phyloP scores from a whole-genome alignment of 2,797 vertebrate species.

The Lagocephalus sceleratus region DNA sequence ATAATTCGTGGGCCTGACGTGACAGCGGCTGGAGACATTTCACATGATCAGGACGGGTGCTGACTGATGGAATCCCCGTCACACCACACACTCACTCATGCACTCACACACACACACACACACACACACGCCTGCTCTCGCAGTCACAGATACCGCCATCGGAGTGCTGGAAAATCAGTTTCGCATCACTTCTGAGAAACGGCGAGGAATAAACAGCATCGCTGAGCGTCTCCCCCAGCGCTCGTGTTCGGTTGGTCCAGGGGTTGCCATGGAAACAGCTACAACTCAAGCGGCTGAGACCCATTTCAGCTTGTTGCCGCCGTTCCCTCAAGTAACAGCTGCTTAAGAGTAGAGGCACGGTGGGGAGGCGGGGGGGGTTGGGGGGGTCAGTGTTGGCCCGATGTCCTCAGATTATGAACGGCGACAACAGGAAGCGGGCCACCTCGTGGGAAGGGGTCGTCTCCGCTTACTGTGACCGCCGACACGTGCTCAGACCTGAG shows the following conservation, averaged over 20 bases:
- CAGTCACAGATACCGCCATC: constrained; percentile 23
- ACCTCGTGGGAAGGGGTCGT: too few species aligned
- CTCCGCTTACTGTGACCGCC: too few species aligned
- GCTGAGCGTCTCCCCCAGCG: constrained; percentile 68
- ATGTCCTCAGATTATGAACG: not conserved
- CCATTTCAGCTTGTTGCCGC: constrained; percentile 45
- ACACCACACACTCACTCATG: constrained; percentile 7
- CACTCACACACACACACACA: not conserved
- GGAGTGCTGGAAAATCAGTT: constrained; percentile 44
- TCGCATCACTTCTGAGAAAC: constrained; percentile 70
- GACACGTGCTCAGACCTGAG: too few species aligned
- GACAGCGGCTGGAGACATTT: constrained; percentile 43
- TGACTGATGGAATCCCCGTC: constrained; percentile 26
- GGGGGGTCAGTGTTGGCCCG: constrained; percentile 49
- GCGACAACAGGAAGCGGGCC: constrained; percentile 27
- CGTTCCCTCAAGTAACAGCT: constrained; percentile 36
- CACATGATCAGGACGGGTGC: constrained; percentile 24
- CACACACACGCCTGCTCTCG: not conserved
- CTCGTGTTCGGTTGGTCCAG: constrained; percentile 61
- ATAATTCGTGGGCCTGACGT: constrained; percentile 73
- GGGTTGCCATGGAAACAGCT: constrained; percentile 73
- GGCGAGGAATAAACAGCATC: constrained; percentile 65
- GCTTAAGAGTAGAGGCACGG: not conserved
- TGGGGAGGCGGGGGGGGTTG: not conserved
- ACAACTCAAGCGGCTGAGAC: constrained; percentile 63